Percentiles rank a stretch among this genome's conserved stretches.
Conservation (phyloP, 1,140 invertebrate genomes). For the Acromyrmex charruanus region DNA sequence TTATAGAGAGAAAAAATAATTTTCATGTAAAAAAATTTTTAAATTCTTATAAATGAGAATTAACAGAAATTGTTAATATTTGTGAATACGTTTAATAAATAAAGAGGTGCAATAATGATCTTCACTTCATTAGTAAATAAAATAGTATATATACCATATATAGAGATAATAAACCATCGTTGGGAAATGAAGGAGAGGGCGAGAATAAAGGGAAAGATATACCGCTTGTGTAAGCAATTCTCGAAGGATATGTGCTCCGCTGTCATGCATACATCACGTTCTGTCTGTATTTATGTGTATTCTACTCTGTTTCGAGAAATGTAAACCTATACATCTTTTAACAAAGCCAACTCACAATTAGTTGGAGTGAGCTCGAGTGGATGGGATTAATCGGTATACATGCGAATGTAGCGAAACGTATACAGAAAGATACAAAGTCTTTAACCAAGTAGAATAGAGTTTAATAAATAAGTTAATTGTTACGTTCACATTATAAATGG, state of each 20-base stretch:
- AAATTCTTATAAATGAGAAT: background rate
- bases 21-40: background rate
- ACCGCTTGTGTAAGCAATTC: conserved; percentile 27
- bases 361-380: background rate
- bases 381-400: background rate
- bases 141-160: background rate
- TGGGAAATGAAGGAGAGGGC: conserved; percentile 11
- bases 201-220: conserved; percentile 26
- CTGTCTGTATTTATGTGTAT: conserved; percentile 12
- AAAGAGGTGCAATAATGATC: conserved; percentile 17
- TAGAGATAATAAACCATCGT: conserved; percentile 10
- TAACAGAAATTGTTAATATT: background rate
- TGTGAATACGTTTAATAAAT: background rate
- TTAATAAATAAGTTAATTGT: background rate
- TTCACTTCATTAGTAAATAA: background rate
- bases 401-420: background rate
- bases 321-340: conserved; percentile 36
- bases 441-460: background rate
- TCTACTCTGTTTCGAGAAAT: background rate
- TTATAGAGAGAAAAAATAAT: background rate
- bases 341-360: conserved; percentile 3
- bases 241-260: conserved; percentile 13
- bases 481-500: background rate
- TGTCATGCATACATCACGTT: conserved; percentile 21
- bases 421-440: background rate